phyloP scores from a whole-genome alignment of 2,113 vertebrate genomes.

The Phalacrocorax pelagicus region DNA sequence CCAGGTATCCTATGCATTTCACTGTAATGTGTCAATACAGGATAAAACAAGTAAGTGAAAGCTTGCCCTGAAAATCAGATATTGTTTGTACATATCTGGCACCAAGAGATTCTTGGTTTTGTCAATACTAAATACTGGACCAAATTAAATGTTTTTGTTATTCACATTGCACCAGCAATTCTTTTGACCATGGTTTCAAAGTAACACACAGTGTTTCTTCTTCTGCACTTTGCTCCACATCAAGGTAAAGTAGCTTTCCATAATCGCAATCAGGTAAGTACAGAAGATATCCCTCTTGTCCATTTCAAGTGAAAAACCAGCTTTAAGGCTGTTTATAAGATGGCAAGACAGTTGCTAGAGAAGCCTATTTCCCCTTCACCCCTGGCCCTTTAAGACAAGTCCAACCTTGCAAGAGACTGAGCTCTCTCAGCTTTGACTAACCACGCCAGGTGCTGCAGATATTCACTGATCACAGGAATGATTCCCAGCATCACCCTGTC shows the following conservation, averaged over 20 bases:
- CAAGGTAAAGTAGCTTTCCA: neutral
- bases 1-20: neutral
- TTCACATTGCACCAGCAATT: neutral
- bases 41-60: neutral
- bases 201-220: neutral
- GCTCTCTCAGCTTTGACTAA: neutral
- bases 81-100: neutral
- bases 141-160: neutral
- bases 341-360: neutral
- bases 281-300: neutral
- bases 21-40: neutral
- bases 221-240: neutral
- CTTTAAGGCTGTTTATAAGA: neutral
- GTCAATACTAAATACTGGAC: neutral
- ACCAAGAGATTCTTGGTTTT: neutral
- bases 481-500: neutral
- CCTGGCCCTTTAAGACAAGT: neutral
- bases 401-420: neutral
- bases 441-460: fast-evolving
- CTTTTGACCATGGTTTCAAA: neutral
- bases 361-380: neutral
- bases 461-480: neutral
- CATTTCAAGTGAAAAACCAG: neutral
- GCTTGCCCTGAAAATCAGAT: neutral
- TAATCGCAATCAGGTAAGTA: neutral